Evolutionary conservation across 2,113 vertebrate genomes (phyloP), one percentile per base, ranked within the genome.

Genomic region (Podarcis raffonei): DNA sequence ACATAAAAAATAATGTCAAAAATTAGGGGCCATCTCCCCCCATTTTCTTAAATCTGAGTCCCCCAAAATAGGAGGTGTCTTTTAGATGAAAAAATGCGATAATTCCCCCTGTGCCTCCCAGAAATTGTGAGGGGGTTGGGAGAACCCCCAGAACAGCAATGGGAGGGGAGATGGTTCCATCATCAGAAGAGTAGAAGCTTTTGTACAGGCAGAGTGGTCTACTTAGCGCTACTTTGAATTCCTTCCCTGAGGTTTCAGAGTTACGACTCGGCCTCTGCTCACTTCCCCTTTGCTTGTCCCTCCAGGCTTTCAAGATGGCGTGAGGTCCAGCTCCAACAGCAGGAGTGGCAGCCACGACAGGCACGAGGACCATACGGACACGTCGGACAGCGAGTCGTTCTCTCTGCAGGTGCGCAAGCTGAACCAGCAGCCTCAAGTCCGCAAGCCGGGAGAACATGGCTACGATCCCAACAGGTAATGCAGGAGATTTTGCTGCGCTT

Each of bases 311-410:
- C 87, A 93, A 96, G 98, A 98, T 94, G 98, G 98, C 59, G 93
- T 97, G 8, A 97, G 98, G 74, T 98, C 98, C 37, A 97, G 98
- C 74, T 97, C 97, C 4, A 98, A 97, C 94, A 99, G 98, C 94
- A 97, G 98, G 89, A 98, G 98, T 95, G 98, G 97, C 82, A 98
- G 98, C 78, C 94, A 97, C 86, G 98, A 99, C 91, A 95, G 98
- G 85, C 94, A 95, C 86, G 97, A 98, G 76, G 96, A 98, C 37
- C 97, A 98, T 92, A 98, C 98, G 0, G 98, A 98, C 93, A 98
- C 98, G 1, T 98, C 98, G 4, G 98, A 98, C 92, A 98, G 98
- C 8, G 98, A 98, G 91, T 98, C 97, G 71, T 96, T 98, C 85
- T 95, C 96, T 89, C 93, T 96, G 23, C 98, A 98, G n/a, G 91